These are phyloP conservation scores for Plagodis dolabraria DNA, from an alignment of 2,888 invertebrate species.

Conservation along the genomic window DNA sequence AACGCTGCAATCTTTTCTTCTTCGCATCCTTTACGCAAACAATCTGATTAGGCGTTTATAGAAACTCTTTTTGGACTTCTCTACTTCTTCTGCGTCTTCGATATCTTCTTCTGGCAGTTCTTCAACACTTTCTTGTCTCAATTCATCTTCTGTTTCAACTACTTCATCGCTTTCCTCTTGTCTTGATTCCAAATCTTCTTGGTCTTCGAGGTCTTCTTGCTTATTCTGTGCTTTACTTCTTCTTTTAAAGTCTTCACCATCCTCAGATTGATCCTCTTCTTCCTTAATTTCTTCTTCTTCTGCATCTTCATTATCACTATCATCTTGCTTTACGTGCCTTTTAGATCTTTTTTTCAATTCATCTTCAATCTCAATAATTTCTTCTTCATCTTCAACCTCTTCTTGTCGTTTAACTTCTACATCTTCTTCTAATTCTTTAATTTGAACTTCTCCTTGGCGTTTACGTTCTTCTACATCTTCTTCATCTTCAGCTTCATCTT, in stretches of 20 bases:
- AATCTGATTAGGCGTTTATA: constrained; percentile 56
- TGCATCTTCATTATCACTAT: constrained; percentile 23
- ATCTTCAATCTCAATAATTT: constrained; percentile 3
- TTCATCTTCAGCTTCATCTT: constrained; percentile 24
- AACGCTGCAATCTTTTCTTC: constrained; percentile 5
- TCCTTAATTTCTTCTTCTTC: constrained; percentile 2
- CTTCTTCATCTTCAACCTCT: constrained; percentile 18
- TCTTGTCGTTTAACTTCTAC: constrained; percentile 13
- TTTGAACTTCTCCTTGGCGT: constrained; percentile 7
- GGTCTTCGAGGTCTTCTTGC: constrained; percentile 18
- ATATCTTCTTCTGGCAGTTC: constrained; percentile 17
- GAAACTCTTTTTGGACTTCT: constrained; percentile 43
- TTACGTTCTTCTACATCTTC: constrained; percentile 6
- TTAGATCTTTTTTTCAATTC: constrained; percentile 8
- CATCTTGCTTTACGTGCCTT: constrained; percentile 20
- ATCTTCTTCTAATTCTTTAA: constrained; percentile 3
- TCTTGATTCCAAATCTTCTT: constrained; percentile 13
- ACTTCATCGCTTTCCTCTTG: constrained; percentile 19
- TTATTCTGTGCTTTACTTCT: background rate
- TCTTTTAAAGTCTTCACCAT: constrained; percentile 23
- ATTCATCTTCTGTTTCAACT: constrained; percentile 27
- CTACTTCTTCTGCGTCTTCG: constrained; percentile 34
- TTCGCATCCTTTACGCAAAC: constrained; percentile 48
- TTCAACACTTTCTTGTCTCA: constrained; percentile 22
- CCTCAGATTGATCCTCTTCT: constrained; percentile 15